Percentiles rank a stretch among this genome's conserved stretches.
phyloP scores from a whole-genome alignment of 2,113 vertebrate genomes.

The Gavialis gangeticus region DNA sequence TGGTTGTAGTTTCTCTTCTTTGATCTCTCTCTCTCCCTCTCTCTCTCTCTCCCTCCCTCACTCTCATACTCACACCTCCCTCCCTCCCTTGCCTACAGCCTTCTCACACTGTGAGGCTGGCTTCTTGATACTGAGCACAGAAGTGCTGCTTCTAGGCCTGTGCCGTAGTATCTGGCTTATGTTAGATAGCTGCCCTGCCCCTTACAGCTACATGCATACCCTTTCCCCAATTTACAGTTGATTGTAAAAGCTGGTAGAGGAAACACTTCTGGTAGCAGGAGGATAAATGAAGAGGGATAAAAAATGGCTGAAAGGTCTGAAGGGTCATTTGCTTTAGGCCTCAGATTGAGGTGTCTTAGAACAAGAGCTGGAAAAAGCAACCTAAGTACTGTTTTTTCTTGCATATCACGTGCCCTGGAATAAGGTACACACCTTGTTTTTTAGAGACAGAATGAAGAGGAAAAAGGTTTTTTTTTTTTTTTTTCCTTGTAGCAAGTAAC shows the following conservation, averaged over 20 bases:
- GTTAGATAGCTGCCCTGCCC: neutral
- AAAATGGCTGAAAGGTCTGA: neutral
- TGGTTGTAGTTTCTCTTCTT: neutral
- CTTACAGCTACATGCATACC: neutral
- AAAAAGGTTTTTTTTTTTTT: neutral
- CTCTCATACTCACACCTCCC: too few species aligned
- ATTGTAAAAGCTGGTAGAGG: neutral
- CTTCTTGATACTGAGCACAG: neutral
- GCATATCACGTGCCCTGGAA: too few species aligned
- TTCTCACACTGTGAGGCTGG: neutral
- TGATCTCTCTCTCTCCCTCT: neutral
- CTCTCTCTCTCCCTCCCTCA: too few species aligned
- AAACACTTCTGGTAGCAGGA: neutral
- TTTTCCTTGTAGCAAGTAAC: too few species aligned
- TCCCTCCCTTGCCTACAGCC: too few species aligned
- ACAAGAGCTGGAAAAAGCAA: too few species aligned
- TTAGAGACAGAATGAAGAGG: too few species aligned
- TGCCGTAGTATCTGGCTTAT: neutral
- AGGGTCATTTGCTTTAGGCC: slow-evolving; percentile 13
- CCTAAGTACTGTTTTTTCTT: neutral
- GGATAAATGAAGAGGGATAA: slow-evolving; percentile 16
- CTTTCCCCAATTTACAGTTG: neutral
- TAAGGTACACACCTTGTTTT: too few species aligned
- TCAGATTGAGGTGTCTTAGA: neutral
- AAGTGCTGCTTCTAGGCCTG: neutral